phyloP scores from a whole-genome alignment of 2,797 vertebrate genomes.

The Etheostoma perlongum region DNA sequence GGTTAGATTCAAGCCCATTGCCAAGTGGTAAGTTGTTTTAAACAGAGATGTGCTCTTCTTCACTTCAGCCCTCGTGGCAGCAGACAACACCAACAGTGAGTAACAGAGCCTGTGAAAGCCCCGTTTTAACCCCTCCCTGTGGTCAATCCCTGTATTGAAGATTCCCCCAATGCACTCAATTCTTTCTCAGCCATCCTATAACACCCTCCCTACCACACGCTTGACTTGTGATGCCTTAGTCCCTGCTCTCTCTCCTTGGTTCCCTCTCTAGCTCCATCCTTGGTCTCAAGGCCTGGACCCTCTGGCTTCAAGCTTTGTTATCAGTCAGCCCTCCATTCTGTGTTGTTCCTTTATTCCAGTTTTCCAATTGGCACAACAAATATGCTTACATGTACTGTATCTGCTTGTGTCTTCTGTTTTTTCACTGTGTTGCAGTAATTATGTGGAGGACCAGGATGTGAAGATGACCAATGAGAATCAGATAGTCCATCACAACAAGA shows the following conservation, averaged over 20 bases:
- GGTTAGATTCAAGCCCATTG: slow-evolving; percentile 1
- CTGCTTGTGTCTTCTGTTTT: slow-evolving; percentile 32
- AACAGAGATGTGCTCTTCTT: slow-evolving; percentile 74
- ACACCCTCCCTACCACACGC: slow-evolving; percentile 33
- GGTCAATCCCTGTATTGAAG: slow-evolving; percentile 63
- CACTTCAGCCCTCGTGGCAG: slow-evolving; percentile 77
- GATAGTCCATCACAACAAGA: slow-evolving; percentile 89
- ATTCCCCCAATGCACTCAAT: slow-evolving; percentile 43
- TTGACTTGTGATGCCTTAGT: slow-evolving; percentile 46
- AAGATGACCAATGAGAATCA: slow-evolving; percentile 98
- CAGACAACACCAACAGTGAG: slow-evolving; percentile 78
- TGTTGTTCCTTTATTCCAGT: slow-evolving; percentile 11
- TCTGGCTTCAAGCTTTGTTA: slow-evolving; percentile 49
- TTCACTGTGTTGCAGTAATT: slow-evolving; percentile 83
- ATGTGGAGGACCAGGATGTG: slow-evolving; percentile 94
- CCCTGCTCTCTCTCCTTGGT: background rate
- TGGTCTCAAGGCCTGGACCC: slow-evolving; percentile 49
- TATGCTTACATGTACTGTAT: background rate
- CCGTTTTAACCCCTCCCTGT: slow-evolving; percentile 67
- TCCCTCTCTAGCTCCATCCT: slow-evolving; percentile 26
- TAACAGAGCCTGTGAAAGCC: slow-evolving; percentile 56
- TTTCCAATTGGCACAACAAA: background rate
- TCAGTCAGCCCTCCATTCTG: slow-evolving; percentile 33
- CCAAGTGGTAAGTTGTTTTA: slow-evolving; percentile 36
- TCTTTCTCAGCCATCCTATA: slow-evolving; percentile 42